A percentile compares a stretch with the other conserved stretches of the same genome.
phyloP scores from a whole-genome alignment of 2,888 invertebrate genomes.

The Criorhina ranunculi region DNA sequence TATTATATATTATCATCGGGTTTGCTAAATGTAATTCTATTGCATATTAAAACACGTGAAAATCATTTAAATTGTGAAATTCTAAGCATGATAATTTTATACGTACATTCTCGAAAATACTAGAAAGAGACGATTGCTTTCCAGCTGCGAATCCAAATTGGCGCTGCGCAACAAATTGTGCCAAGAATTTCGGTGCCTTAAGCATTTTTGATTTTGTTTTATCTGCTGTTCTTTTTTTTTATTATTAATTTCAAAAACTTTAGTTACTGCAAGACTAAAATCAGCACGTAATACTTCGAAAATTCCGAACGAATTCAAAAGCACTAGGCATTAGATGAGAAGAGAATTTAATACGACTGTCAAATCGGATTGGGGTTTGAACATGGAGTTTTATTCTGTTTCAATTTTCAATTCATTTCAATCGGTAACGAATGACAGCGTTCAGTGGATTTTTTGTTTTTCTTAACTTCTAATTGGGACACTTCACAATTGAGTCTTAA shows the following conservation, averaged over 20 bases:
- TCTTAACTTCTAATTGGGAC: no score
- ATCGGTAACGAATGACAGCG: background rate
- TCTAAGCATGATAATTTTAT: conserved; percentile 30
- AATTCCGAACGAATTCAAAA: conserved; percentile 17
- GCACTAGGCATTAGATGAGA: conserved; percentile 27
- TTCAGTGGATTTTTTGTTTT: conserved; percentile 10
- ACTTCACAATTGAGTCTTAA: no score
- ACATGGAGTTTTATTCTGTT: conserved; percentile 15
- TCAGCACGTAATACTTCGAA: conserved; percentile 70
- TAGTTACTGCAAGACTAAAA: conserved; percentile 69
- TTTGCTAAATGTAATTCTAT: background rate
- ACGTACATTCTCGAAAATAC: conserved; percentile 83
- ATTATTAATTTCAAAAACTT: conserved; percentile 50
- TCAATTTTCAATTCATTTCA: background rate
- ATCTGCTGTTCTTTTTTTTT: conserved; percentile 57
- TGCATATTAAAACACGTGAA: conserved; percentile 7
- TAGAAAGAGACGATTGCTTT: conserved; percentile 80
- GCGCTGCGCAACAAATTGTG: conserved; percentile 80
- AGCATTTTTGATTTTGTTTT: conserved; percentile 79
- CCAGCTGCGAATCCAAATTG: conserved; percentile 76
- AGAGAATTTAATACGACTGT: conserved; percentile 57
- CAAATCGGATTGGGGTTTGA: conserved; percentile 26
- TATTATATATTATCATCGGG: background rate
- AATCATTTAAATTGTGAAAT: conserved; percentile 52
- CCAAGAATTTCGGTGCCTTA: conserved; percentile 81